phyloP scores from a whole-genome alignment of 2,888 invertebrate species.

The Liodrosophila aerea region DNA sequence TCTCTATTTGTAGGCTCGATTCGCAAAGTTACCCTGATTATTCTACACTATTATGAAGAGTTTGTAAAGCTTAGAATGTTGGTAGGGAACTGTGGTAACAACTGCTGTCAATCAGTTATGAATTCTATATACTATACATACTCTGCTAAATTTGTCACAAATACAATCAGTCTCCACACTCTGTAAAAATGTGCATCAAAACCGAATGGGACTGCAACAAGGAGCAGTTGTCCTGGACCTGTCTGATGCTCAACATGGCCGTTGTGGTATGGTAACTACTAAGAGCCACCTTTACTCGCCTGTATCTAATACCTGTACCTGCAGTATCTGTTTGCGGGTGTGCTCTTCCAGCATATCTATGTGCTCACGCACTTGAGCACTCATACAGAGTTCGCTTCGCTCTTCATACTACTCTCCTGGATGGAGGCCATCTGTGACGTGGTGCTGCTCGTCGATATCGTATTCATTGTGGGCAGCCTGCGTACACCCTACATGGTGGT shows the following conservation, averaged over 20 bases:
- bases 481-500: conserved; percentile 11
- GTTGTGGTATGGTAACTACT: conserved; percentile 30
- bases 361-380: conserved; percentile 13
- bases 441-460: conserved; percentile 11
- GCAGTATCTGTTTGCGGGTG: conserved; percentile 36
- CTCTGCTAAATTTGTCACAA: conserved; percentile 8
- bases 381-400: conserved; percentile 1
- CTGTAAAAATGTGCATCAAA: conserved; percentile 27
- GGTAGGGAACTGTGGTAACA: too few relatives aligned
- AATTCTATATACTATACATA: too few relatives aligned
- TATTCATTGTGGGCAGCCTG: conserved; percentile 9
- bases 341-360: conserved; percentile 33
- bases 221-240: conserved; percentile 32
- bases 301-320: background rate
- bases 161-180: background rate
- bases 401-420: conserved; percentile 29
- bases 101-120: too few relatives aligned
- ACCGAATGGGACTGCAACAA: conserved; percentile 37
- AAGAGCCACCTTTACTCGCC: background rate
- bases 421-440: conserved; percentile 24
- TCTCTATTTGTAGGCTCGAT: too few relatives aligned
- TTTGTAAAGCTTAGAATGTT: too few relatives aligned
- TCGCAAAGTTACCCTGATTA: too few relatives aligned
- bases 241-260: conserved; percentile 37
- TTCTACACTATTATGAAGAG: too few relatives aligned